These are phyloP conservation scores for Bruchidius siliquastri DNA, from an alignment of 2,888 invertebrate genomes.

Conservation along the genomic window DNA sequence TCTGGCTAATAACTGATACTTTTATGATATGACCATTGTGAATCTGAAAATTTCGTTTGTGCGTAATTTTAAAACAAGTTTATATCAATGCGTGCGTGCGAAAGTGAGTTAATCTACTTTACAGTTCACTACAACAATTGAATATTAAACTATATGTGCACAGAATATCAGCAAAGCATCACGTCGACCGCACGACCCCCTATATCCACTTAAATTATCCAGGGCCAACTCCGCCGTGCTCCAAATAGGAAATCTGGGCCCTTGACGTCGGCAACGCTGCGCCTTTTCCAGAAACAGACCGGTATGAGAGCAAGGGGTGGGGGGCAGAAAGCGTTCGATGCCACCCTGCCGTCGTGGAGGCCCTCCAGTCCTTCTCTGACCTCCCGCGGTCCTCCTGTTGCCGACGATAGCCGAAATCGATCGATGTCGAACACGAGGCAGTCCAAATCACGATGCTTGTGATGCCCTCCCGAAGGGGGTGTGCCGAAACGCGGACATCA, in stretches of 20 bases:
- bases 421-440: background rate
- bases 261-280: background rate
- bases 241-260: background rate
- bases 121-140: too few species aligned
- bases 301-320: background rate
- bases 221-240: background rate
- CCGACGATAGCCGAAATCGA: background rate
- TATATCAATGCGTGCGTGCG: too few species aligned
- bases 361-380: background rate
- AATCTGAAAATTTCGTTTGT: too few species aligned
- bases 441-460: background rate
- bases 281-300: background rate
- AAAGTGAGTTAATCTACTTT: too few species aligned
- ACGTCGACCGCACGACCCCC: background rate
- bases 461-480: background rate
- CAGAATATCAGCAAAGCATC: too few species aligned
- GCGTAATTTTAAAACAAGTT: too few species aligned
- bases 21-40: too few species aligned
- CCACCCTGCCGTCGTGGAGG: background rate
- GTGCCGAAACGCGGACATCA: background rate
- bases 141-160: too few species aligned
- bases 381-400: background rate
- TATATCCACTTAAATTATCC: background rate
- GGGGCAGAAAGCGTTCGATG: background rate
- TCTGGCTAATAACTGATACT: too few species aligned